Evolutionary conservation across 2,113 vertebrate species (phyloP), one percentile per base, ranked within the genome.

Genomic region (Parus major): DNA sequence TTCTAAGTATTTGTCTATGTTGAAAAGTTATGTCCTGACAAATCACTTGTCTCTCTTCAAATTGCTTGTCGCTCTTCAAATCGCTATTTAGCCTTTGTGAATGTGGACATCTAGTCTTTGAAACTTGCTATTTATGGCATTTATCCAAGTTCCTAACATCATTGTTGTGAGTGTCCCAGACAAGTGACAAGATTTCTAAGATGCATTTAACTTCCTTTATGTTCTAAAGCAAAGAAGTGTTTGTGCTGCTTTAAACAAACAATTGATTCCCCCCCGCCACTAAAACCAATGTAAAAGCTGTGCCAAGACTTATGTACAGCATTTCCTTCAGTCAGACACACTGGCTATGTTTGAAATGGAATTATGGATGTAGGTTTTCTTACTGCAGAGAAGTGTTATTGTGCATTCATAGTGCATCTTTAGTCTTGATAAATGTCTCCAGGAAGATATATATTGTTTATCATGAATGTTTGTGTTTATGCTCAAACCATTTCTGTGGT

Each of bases 1-100:
- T 84, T 50, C 9, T 49, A 36, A 31, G 8, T 6, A n/a, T 39
- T n/a, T 78, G 0, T 29, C 39, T 46, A 0, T 22, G 35, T 20
- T 64, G 36, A 44, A 85, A 59, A 75, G 33, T 49, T 7, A 5
- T 57, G 42, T 61, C 17, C 31, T 83, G 64, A 41, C 3, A 12
- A 68, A 75, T 49, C 29, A 19, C 10, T 89, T 57, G 10, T 36
- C 5, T 60, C 36, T 53, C 28, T 41, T 71, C 15, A 36, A 57
- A 41, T 81, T 36, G 36, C 10, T 89, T 57, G 8, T 36, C 5
- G 56, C 36, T 53, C 28, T 41, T 71, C 15, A 36, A 57, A 41
- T 81, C 31, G 8, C 12, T 76, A 0, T 77, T 89, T 84, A 59
- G 13, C 49, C 28, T 77, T 80, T 50, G 46, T 53, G 24, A 44